phyloP scores from a whole-genome alignment of 2,113 vertebrate species.

The Carassius auratus region DNA sequence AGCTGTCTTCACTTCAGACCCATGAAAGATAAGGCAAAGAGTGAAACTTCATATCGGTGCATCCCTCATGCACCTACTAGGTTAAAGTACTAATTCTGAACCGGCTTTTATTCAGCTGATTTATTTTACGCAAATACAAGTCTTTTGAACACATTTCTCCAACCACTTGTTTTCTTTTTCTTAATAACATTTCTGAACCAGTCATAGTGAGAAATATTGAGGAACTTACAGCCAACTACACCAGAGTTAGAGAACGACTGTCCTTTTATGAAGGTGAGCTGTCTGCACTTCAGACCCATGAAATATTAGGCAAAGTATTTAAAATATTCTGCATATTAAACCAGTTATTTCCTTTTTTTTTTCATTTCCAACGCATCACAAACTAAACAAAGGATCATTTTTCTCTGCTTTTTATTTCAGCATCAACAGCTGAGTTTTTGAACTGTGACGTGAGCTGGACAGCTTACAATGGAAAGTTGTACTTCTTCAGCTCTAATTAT shows the following conservation, averaged over 20 bases:
- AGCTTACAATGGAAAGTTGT: conserved; percentile 12
- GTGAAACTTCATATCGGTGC: too few relatives aligned
- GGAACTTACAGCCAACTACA: not conserved
- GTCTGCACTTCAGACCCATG: not conserved
- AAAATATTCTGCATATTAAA: too few relatives aligned
- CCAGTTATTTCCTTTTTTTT: too few relatives aligned
- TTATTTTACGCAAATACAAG: too few relatives aligned
- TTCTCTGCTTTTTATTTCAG: not conserved
- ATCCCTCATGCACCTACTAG: too few relatives aligned
- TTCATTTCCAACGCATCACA: too few relatives aligned
- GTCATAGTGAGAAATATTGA: not conserved
- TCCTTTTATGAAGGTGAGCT: not conserved
- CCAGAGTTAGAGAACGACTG: not conserved
- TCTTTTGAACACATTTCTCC: not conserved
- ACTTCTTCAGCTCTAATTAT: conserved; percentile 40
- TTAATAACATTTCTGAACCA: not conserved
- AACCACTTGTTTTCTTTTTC: not conserved
- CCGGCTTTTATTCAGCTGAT: too few relatives aligned
- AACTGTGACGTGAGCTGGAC: not conserved
- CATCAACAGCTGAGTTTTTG: not conserved
- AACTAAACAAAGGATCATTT: not conserved
- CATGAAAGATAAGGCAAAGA: too few relatives aligned
- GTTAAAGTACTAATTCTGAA: too few relatives aligned
- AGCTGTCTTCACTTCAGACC: not conserved
- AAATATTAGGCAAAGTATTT: not conserved